These are phyloP conservation scores for Saimiri boliviensis DNA, from an alignment of 2,113 vertebrate species.

Conservation along the genomic window DNA sequence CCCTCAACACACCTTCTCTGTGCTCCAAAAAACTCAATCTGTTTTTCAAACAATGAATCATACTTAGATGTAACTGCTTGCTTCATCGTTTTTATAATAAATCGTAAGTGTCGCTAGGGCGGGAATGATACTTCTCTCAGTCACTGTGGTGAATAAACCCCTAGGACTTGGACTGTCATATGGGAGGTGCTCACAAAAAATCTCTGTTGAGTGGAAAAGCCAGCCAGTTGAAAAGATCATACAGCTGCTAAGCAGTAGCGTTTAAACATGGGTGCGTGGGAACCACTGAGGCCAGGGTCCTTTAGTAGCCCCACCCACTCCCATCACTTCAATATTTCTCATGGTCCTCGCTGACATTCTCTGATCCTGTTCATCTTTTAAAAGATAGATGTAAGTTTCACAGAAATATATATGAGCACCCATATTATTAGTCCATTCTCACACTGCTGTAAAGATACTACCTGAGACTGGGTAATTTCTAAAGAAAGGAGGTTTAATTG, in stretches of 20 bases:
- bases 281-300: neutral
- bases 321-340: neutral
- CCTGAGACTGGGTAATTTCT: too few species aligned
- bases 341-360: neutral
- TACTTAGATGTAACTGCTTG: neutral
- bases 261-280: neutral
- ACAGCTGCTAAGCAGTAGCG: fast-evolving
- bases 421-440: too few species aligned
- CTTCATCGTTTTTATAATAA: neutral
- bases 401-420: neutral
- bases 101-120: neutral
- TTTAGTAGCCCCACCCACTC: too few species aligned
- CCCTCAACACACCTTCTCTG: neutral
- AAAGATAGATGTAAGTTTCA: neutral
- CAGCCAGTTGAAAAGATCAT: neutral
- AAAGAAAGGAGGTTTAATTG: too few species aligned
- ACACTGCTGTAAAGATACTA: too few species aligned
- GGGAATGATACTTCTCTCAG: neutral
- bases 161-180: too few species aligned
- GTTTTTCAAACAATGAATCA: neutral
- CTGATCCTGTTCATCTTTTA: neutral
- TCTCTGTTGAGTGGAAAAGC: neutral
- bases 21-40: neutral
- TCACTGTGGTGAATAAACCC: neutral
- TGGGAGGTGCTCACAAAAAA: neutral